Base-by-base conservation (phyloP, 1,140 invertebrate species). In the Drosophila bocki region DNA sequence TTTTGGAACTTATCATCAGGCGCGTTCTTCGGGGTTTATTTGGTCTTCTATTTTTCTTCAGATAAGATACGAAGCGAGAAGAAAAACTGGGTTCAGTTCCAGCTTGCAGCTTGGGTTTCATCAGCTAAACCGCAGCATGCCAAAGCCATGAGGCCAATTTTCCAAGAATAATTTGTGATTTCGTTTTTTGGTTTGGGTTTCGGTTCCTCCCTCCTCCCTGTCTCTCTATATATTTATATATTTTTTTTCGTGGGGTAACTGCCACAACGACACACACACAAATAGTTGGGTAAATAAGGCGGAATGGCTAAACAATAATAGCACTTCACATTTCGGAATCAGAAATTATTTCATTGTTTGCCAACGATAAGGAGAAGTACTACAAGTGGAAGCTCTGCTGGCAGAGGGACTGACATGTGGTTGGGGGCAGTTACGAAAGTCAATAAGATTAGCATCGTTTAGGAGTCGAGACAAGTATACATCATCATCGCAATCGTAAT, bases 141-240 rank as follows among this genome's bases (percentile, higher is more conserved):
- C 85, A 80, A 88, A 84, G 84, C 62, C 75, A 84, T 87, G 84
- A 88, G 77, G 54, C 74, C 54, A 75, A 88, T 75, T 86, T 72
- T 88, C 84, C 69, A 47, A 75, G 84, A 88, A 88, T 88, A 84
- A 61, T 61, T 65, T 81, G 64, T 84, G 84, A 84, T 82, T 87
- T 82, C 42, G 60, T 80, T 84, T 37, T 39, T 81, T 37, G 39
- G 48, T 75, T 58, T 12, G 22, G 22, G 7, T 48, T 53, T 35
- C 32, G 50, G 50, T 35, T 22, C 3, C 13, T 17, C 6, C 29
- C 26, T 26, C 11, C 12, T 3, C 9, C 35, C 12, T n/a, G n/a
- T n/a, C 42, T 13, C 1, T 19, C 9, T 13, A 32, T n/a, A 35
- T 35, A 15, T 15, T 5, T 6, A 37, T 37, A 37, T 37, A 19